phyloP scores from a whole-genome alignment of 2,797 vertebrate species.

The Lerista edwardsae region DNA sequence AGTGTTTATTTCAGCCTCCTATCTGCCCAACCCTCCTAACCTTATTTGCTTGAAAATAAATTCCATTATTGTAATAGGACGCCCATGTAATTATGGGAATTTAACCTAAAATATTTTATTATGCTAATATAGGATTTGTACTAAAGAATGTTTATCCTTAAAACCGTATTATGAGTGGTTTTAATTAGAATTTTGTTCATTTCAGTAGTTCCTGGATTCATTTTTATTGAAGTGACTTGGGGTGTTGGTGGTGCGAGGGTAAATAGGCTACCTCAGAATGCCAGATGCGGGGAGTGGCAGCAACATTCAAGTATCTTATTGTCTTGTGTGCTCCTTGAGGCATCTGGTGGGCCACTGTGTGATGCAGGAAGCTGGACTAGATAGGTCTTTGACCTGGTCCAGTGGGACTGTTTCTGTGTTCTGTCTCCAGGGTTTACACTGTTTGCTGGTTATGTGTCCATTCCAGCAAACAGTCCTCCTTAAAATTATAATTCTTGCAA shows the following conservation, averaged over 20 bases:
- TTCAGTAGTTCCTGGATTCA: slow-evolving; percentile 46
- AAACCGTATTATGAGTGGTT: slow-evolving; percentile 26
- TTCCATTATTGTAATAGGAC: not conserved
- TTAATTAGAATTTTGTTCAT: slow-evolving; percentile 55
- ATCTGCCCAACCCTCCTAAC: not conserved
- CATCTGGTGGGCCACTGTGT: too few relatives aligned
- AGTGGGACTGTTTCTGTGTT: too few relatives aligned
- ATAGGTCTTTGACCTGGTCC: too few relatives aligned
- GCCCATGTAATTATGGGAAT: not conserved
- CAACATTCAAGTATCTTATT: too few relatives aligned
- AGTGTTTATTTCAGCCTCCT: not conserved
- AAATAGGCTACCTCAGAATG: too few relatives aligned
- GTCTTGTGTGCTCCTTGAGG: too few relatives aligned
- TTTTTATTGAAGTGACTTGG: slow-evolving; percentile 71
- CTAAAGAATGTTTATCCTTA: not conserved
- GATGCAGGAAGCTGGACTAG: too few relatives aligned
- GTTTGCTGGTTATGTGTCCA: slow-evolving; percentile 71
- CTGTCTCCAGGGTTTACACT: slow-evolving; percentile 73
- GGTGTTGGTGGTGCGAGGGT: too few relatives aligned
- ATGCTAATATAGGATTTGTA: not conserved
- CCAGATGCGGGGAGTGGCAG: too few relatives aligned
- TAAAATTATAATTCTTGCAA: not conserved
- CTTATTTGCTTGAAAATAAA: not conserved
- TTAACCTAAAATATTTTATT: not conserved
- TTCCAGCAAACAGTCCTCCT: not conserved